A percentile compares a stretch with the other conserved stretches of the same genome.
Conservation (phyloP, 2,888 invertebrate species). For the Tribolium freemani region DNA sequence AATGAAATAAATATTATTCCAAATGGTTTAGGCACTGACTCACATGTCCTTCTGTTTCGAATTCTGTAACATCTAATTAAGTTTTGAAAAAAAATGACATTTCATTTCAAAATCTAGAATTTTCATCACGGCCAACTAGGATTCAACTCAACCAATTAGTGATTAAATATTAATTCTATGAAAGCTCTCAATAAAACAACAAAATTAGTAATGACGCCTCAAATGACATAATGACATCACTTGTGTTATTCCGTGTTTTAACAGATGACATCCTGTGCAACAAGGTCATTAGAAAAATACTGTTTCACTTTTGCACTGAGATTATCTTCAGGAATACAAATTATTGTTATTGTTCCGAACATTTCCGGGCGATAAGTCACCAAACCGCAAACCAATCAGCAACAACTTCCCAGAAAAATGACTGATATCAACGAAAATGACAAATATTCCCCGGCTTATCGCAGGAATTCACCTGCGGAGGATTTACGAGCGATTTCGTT, state of each 20-base stretch:
- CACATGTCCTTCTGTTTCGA: not conserved
- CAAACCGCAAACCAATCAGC: not conserved
- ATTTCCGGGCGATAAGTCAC: not conserved
- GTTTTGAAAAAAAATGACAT: not conserved
- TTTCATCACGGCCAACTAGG: not conserved
- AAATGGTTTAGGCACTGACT: not conserved
- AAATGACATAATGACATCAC: constrained; percentile 21
- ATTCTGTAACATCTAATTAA: not conserved
- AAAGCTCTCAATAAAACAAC: not conserved
- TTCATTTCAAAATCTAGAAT: not conserved
- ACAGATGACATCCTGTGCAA: constrained; percentile 23
- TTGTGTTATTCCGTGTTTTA: constrained; percentile 10
- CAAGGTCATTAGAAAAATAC: constrained; percentile 11
- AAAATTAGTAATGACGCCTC: constrained; percentile 22
- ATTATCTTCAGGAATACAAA: not conserved
- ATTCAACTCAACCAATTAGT: too few relatives aligned
- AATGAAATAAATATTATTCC: not conserved
- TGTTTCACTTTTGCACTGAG: not conserved
- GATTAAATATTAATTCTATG: not conserved
- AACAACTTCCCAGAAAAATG: not conserved
- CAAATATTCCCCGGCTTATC: too few relatives aligned
- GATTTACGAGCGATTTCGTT: too few relatives aligned
- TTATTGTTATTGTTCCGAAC: not conserved
- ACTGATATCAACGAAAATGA: not conserved
- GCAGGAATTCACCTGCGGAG: not conserved